phyloP scores from a whole-genome alignment of 2,113 vertebrate genomes.

The Salminus brasiliensis region DNA sequence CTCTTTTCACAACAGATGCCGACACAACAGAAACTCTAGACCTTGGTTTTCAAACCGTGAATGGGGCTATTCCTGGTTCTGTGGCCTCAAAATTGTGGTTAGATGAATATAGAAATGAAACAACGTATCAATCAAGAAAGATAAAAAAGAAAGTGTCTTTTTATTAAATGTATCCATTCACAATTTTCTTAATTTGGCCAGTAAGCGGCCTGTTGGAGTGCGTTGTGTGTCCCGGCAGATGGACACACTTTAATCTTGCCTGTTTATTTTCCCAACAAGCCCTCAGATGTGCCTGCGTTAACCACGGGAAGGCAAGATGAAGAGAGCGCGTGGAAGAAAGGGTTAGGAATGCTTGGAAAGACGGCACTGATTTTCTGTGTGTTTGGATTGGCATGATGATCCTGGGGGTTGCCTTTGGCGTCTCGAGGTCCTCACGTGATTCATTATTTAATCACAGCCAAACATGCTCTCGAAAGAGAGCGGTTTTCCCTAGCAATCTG shows the following conservation, averaged over 20 bases:
- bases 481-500: not conserved
- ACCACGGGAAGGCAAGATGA: conserved; percentile 26
- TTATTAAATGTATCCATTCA: not conserved
- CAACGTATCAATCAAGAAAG: no score
- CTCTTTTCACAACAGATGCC: no score
- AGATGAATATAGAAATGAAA: no score
- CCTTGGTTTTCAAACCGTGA: not conserved
- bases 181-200: not conserved
- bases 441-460: not conserved
- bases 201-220: not conserved
- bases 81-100: not conserved
- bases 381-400: conserved; percentile 50
- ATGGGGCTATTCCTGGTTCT: not conserved
- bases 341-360: conserved; percentile 29
- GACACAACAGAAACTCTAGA: no score
- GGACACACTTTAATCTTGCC: conserved; percentile 27
- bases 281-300: conserved; percentile 8
- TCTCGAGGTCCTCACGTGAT: not conserved
- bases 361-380: conserved; percentile 42
- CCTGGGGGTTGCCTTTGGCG: not conserved
- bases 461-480: not conserved
- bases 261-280: conserved; percentile 55
- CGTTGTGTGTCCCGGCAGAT: not conserved
- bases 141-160: not conserved
- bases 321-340: conserved; percentile 18